Conservation (phyloP, 1,140 invertebrate genomes). For the Pseudoatta argentina region DNA sequence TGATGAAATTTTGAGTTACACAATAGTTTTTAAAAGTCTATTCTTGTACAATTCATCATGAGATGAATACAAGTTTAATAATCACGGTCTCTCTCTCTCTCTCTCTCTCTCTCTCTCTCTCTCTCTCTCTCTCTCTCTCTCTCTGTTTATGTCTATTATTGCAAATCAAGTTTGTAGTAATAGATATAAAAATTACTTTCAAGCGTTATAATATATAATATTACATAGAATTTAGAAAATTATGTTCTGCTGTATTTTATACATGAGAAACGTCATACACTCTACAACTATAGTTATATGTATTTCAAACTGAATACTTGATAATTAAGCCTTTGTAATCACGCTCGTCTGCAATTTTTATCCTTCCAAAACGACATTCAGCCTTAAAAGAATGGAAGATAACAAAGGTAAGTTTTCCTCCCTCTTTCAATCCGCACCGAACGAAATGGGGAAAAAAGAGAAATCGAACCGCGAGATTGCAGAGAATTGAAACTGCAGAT, state of each 20-base stretch:
- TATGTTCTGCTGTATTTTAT: neutral
- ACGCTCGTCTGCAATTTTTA: neutral
- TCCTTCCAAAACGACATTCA: neutral
- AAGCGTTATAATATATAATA: neutral
- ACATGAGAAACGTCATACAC: neutral
- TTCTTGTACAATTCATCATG: neutral
- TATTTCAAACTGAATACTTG: neutral
- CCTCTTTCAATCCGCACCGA: neutral
- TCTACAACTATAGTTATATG: neutral
- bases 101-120: no score
- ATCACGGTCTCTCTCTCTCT: neutral
- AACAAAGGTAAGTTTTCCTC: neutral
- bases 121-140: no score
- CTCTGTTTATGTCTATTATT: no score
- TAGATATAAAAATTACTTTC: neutral
- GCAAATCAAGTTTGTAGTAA: neutral
- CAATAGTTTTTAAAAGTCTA: neutral
- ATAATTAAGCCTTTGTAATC: neutral
- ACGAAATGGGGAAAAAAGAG: conserved; percentile 30
- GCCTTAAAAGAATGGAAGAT: neutral
- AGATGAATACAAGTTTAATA: neutral
- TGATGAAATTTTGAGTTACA: neutral
- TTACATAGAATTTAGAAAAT: neutral
- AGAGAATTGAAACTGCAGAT: conserved; percentile 33
- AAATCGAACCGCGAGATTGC: conserved; percentile 52